Base-by-base conservation (phyloP, 2,888 invertebrate species). In the Cepaea hortensis region DNA sequence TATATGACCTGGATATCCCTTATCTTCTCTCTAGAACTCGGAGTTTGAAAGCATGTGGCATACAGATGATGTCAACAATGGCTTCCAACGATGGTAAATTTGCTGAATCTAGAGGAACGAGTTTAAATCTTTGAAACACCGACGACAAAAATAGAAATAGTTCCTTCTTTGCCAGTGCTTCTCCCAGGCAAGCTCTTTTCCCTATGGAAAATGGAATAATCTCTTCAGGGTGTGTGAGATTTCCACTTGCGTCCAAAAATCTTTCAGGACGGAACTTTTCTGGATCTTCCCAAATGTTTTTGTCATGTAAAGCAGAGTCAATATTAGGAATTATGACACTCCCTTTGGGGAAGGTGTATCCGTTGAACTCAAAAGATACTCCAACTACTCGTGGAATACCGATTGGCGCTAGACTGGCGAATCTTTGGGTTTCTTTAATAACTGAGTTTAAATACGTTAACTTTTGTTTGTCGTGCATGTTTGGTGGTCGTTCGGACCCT, bases 61-160 rank as follows among this genome's bases (percentile, higher is more conserved):
- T n/a, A 68, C 35, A 15, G 3, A 55, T 77, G 0, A 48, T 50
- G 2, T 79, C 65, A 15, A 81, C 7, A 7, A 70, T 35, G 13
- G n/a, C 77, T 11, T 46, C 15, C 4, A 77, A 15, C 15, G 83
- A 18, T 0, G 86, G 86, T 62, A 77, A 46, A 6, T 13, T n/a
- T 1, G 46, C 77, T 0, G 61, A 23, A 15, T 77, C 77, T 23
- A 20, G 50, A 2, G 86, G 80, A 15, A 50, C 61, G 23, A 55
- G 65, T 62, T 84, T 79, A 61, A 85, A 88, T 18, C 81, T 79
- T 55, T 88, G 88, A 35, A 88, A 73, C 68, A 86, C 50, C 55
- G 86, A 55, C 7, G 88, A 70, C 46, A 88, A 65, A 84, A 76
- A 88, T 3, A 88, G 82, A 48, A 86, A 86, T 11, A 88, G 81